Base-by-base conservation (phyloP, 2,113 vertebrate genomes). In the Coptodon rendalli region DNA sequence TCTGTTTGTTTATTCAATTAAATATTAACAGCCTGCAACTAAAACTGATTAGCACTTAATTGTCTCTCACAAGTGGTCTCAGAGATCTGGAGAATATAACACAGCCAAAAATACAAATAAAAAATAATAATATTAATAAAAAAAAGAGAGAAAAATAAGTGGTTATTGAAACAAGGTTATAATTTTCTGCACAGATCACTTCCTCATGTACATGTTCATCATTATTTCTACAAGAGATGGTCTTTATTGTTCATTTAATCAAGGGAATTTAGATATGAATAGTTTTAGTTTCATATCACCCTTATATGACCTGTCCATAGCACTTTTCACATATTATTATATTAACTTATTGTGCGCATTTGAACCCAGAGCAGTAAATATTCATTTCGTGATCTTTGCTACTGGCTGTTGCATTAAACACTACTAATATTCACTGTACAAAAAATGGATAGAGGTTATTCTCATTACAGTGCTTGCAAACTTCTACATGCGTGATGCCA, bases 1-100 rank as follows among this genome's bases (percentile, higher is more conserved):
- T 89, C 87, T 93, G 90, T 95, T 91, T 93, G 92, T 94, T 95
- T 94, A 95, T 93, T 93, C 92, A 95, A 96, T 96, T 94, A 94
- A 95, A 95, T 95, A 95, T 95, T 95, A 93, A 96, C 92, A 92
- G 91, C 81, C 81, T 89, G 84, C 71, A 88, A 93, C 89, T 93
- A 80, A 92, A 92, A 94, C 81, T 92, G 95, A 95, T 96, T 90
- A 95, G 89, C 89, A 81, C 71, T 91, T 87, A 91, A 94, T 92
- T 88, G 85, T 93, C 86, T 84, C 22, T 91, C 92, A 86, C 81
- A 88, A 92, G 88, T 90, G 90, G 88, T 83, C 92, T 91, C 43
- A 16, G 85, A 94, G 87, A 94, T 93, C 86, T 85, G 57, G 68
- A 89, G 89, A 90, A 94, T 91, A 87, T 88, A 82, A 91, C 81